Evolutionary conservation across 2,113 vertebrate species (phyloP).

Genomic region (Gopherus flavomarginatus): DNA sequence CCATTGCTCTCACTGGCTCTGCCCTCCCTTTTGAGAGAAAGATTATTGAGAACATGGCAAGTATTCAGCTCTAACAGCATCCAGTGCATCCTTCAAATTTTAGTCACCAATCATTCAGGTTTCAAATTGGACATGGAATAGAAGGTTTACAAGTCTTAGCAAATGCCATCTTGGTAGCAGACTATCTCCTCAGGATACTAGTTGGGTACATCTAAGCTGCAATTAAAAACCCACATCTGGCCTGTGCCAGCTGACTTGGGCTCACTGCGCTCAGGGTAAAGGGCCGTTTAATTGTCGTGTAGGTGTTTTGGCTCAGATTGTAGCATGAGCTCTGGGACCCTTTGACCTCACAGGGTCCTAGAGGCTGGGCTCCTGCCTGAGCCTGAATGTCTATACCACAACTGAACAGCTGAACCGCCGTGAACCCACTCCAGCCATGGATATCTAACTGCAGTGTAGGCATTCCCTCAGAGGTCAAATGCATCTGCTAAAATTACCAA

Average conservation of each 20-base stretch:
- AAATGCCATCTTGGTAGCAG: background rate
- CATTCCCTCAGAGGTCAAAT: background rate
- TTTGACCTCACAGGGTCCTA: background rate
- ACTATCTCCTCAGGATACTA: background rate
- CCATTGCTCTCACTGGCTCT: background rate
- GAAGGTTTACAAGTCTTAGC: background rate
- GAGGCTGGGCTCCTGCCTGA: background rate
- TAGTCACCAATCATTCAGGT: background rate
- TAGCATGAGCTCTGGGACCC: background rate
- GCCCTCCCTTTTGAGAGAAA: background rate
- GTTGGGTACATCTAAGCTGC: background rate
- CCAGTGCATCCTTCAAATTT: background rate
- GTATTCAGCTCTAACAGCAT: background rate
- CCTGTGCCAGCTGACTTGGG: background rate
- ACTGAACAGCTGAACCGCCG: background rate
- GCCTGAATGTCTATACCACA: background rate
- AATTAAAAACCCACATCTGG: background rate
- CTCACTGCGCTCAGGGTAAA: background rate
- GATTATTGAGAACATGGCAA: background rate
- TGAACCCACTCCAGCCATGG: background rate
- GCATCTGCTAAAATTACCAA: background rate
- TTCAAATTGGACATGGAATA: background rate
- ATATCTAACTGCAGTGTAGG: background rate
- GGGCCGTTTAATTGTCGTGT: background rate
- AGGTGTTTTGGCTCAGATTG: background rate